Evolutionary conservation across 1,140 invertebrate genomes (phyloP), one percentile per base, ranked within the genome.

Genomic region (Phortica variegata): DNA sequence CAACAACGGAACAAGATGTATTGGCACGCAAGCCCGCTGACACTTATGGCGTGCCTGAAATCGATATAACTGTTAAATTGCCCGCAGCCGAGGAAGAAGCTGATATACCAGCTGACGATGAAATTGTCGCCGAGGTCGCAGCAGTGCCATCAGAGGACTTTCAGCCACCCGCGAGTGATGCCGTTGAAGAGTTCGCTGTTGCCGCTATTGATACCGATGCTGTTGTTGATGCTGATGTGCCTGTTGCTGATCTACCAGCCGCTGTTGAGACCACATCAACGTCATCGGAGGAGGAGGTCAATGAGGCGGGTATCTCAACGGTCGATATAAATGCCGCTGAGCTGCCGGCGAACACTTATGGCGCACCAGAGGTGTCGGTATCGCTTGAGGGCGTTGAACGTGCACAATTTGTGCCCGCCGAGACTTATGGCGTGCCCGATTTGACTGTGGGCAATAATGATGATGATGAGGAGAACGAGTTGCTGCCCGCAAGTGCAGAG

Each of bases 161-260:
- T 73, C 70, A 73, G 58, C 70, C 70, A 18, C 70, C 70, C 42
- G 48, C 49, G 20, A 54, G 54, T 32, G 70, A 73, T 19, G 56
- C 65, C 43, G 62, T 56, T 43, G 62, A 73, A 36, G 61, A 73
- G 50, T 71, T 38, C 19, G 15, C 39, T 3, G n/a, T 69, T 59
- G 55, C 55, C 52, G 48, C 61, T 51, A 38, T 48, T 45, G 44
- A 52, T 36, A 3, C 46, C 49, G 58, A 50, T 60, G 54, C 43
- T 50, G 7, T 39, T 61, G 46, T 33, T 66, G 38, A 26, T 55
- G 52, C 56, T 43, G 57, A 68, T 56, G 57, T 61, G 66, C 68
- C 68, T 68, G 62, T 71, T 66, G 61, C 60, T 73, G 69, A 73
- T 73, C 41, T 73, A 56, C 70, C 70, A 65, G 54, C 56, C 62